Percentiles rank a stretch among this genome's conserved stretches.
Conservation (phyloP, 2,888 invertebrate species). For the Pseudoips prasinana region DNA sequence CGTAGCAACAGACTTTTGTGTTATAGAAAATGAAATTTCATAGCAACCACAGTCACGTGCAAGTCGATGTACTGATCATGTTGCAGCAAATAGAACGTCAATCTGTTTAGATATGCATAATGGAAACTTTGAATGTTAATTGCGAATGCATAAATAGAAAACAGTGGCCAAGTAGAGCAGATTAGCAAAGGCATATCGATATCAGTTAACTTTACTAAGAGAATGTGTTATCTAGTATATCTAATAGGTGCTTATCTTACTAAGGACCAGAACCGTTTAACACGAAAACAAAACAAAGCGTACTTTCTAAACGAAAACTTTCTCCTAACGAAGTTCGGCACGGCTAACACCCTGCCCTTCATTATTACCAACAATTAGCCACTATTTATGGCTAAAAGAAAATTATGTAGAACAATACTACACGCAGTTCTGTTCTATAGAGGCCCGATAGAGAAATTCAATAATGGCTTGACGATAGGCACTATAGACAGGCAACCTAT, state of each 20-base stretch:
- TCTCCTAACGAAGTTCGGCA: conserved; percentile 61
- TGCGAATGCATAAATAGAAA: conserved; percentile 54
- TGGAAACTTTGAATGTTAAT: conserved; percentile 60
- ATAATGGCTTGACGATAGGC: too few relatives aligned
- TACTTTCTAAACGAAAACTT: conserved; percentile 70
- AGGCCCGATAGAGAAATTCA: too few relatives aligned
- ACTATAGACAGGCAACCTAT: too few relatives aligned
- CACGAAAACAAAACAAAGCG: conserved; percentile 64
- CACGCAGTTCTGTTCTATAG: conserved; percentile 18
- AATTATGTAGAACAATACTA: conserved; percentile 28
- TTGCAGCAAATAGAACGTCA: conserved; percentile 50
- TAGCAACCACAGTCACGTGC: conserved; percentile 41
- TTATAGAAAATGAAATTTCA: conserved; percentile 45
- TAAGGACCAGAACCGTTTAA: conserved; percentile 49
- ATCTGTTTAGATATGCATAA: conserved; percentile 57
- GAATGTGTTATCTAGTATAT: conserved; percentile 36
- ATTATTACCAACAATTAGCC: conserved; percentile 54
- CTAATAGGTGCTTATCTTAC: conserved; percentile 38
- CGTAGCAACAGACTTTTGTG: conserved; percentile 23
- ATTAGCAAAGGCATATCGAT: too few relatives aligned
- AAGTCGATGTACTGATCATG: conserved; percentile 41
- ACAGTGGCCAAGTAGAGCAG: conserved; percentile 25
- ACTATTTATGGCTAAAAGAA: conserved; percentile 37
- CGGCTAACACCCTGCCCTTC: conserved; percentile 58
- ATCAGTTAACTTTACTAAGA: too few relatives aligned